phyloP scores from a whole-genome alignment of 2,797 vertebrate genomes.

The Microhierax caerulescens region DNA sequence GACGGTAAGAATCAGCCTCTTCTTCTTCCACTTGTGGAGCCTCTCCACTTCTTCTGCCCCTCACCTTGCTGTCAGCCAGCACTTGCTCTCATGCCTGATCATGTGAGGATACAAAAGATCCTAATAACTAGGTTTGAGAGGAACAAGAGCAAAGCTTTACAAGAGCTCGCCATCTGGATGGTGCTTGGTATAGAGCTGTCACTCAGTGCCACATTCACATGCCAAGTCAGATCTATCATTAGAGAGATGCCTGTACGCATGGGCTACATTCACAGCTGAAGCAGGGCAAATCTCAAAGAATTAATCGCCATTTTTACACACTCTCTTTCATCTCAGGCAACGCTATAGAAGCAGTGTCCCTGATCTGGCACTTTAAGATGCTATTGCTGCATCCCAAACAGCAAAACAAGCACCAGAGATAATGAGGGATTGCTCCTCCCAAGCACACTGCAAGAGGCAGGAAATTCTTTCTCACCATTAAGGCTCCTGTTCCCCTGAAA shows the following conservation, averaged over 20 bases:
- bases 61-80: background rate
- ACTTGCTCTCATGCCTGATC: background rate
- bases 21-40: background rate
- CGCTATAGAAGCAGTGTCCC: background rate
- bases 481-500: background rate
- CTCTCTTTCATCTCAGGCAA: background rate
- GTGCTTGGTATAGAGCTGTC: background rate
- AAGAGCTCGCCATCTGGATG: conserved; percentile 4
- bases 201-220: background rate
- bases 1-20: background rate
- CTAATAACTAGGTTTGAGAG: background rate
- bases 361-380: background rate
- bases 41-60: background rate
- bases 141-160: background rate
- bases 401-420: background rate
- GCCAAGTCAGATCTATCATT: background rate
- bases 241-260: background rate
- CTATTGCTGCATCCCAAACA: background rate
- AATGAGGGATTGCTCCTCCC: background rate
- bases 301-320: background rate
- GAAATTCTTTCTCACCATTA: background rate
- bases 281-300: background rate
- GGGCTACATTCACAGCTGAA: background rate
- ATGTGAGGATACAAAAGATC: background rate
- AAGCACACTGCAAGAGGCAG: background rate